A percentile compares a stretch with the other conserved stretches of the same genome.
phyloP scores from a whole-genome alignment of 1,140 invertebrate genomes.

The Conus betulinus region DNA sequence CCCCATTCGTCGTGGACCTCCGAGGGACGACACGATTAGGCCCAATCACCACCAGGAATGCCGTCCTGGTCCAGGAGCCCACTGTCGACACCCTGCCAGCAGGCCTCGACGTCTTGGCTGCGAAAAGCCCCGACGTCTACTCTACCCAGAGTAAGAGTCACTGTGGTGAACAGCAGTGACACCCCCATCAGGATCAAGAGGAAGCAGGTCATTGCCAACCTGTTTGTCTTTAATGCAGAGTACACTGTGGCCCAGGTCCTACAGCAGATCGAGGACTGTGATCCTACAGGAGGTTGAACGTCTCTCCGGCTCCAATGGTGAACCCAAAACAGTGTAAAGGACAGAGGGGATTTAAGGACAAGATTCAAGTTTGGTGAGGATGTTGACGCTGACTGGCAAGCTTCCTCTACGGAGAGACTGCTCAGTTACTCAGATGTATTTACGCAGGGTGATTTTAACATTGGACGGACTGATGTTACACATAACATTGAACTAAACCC shows the following conservation, averaged over 20 bases:
- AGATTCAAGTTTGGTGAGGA: background rate
- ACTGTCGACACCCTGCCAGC: background rate
- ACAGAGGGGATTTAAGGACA: background rate
- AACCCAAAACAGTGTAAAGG: background rate
- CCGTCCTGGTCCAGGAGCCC: background rate
- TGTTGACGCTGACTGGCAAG: background rate
- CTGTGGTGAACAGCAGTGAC: background rate
- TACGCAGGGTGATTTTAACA: background rate
- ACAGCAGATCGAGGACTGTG: background rate
- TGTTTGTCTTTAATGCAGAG: background rate
- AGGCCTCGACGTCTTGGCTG: background rate
- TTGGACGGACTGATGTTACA: background rate
- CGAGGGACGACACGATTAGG: background rate
- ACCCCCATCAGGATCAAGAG: background rate
- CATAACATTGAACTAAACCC: background rate
- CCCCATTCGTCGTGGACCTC: background rate
- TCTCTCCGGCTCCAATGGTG: background rate
- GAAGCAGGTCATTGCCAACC: background rate
- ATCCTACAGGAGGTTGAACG: background rate
- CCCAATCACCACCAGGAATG: background rate
- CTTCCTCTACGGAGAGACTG: background rate
- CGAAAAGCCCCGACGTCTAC: background rate
- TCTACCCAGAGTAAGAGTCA: background rate
- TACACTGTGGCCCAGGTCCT: background rate
- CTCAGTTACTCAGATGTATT: background rate